Evolutionary conservation across 2,888 invertebrate species (phyloP), one percentile per base, ranked within the genome.

Genomic region (Mycogona germanica): DNA sequence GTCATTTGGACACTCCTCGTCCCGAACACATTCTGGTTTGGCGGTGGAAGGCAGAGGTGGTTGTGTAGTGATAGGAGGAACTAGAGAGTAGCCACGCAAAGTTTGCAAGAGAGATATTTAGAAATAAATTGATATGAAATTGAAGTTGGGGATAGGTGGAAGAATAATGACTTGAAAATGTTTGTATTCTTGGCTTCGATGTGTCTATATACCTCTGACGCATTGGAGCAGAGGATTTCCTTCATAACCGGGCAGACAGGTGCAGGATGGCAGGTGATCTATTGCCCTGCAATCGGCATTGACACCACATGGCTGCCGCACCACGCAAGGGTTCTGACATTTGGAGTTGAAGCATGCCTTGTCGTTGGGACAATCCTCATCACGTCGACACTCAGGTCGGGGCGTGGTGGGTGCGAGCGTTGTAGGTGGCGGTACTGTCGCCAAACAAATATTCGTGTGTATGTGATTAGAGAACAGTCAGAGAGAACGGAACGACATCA

Each of bases 341-440:
- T 45, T 30, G 19, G 19, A n/a, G 17, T 52, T 26, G 42, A 52
- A 57, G 73, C 87, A 87, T 66, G 84, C 82, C 75, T 85, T 83
- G 62, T 77, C 80, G 67, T 82, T 81, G 73, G 83, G 81, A 74
- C 87, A 87, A 73, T 87, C 84, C 68, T 79, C 80, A 73, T 87
- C 84, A 69, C 82, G 81, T 72, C 81, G 79, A 75, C 87, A 87
- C 66, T 83, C 82, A 72, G 80, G 58, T 29, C 21, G 21, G 19
- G 45, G 2, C 2, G 40, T 40, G 30, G 42, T 26, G 41, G n/a
- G 9, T 25, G 26, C 9, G 25, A 25, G 17, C 9, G 9, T 12
- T 25, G 35, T 6, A 5, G 35, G 12, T 21, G 32, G 12, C 12
- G 48, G 35, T 12, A 45, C 46, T 45, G 46, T 35, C 35, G n/a